Evolutionary conservation across 1,140 invertebrate species (phyloP), one percentile per base, ranked within the genome.

Genomic region (Asobara japonica): DNA sequence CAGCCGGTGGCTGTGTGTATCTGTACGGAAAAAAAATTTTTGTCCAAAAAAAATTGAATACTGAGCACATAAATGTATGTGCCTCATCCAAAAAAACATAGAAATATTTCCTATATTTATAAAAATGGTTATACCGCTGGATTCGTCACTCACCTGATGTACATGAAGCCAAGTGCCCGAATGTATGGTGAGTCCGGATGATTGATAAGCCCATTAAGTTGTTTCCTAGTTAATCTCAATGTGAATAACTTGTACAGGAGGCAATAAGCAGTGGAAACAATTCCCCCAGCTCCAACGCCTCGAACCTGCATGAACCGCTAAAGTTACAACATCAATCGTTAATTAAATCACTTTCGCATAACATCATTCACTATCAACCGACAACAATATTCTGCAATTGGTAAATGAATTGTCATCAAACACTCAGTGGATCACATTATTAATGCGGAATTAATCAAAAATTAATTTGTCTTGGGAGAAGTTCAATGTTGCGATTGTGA

Each of bases 241-340:
- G 98, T 99, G 87, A 98, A 99, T 70, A 99, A 88, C 90, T 99
- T 99, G 87, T 98, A 99, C 7, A 99, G 90, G n/a, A 99, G 89
- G 87, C 97, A 98, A 87, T 96, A 99, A 0, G 98, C 97, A 74
- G 98, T 99, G 4, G 97, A 98, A 10, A 99, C 98, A 76, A 99
- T 99, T 27, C 98, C 98, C 68, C 98, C 98, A 69, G 97, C 97
- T 65, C 98, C 98, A 51, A 99, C 98, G 61, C 98, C 98, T 79
- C 98, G 91, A 6, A 99, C 96, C 94, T 97, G 84, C 75, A 90
- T 83, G 71, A 83, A 83, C 38, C 80, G 77, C 72, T 82, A 81
- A 82, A 84, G 84, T 82, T 82, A 83, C 69, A 83, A 72, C 74
- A 72, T 76, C 75, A 73, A 76, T 81, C 64, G 69, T 48, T 81